These are phyloP conservation scores for Folsomia candida DNA, from an alignment of 2,888 invertebrate genomes.

Conservation along the genomic window DNA sequence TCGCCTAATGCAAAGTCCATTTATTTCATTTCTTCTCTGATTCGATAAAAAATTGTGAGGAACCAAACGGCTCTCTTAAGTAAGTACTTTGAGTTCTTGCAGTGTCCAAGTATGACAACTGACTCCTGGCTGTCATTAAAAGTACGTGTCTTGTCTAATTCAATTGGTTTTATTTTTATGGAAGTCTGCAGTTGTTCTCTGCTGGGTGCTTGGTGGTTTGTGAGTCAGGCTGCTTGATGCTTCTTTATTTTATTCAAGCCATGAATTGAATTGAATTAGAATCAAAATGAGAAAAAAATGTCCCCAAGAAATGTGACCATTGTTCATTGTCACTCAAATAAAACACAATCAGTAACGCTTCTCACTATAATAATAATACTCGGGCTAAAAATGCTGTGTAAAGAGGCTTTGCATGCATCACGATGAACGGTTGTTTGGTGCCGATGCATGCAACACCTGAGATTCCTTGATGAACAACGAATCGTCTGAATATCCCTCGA, in stretches of 20 bases:
- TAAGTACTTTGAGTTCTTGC: too few relatives aligned
- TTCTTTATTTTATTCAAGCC: not conserved
- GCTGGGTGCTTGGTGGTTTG: not conserved
- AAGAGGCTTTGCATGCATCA: too few relatives aligned
- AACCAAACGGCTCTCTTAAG: not conserved
- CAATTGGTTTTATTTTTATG: constrained; percentile 20
- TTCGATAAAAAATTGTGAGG: not conserved
- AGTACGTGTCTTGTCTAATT: constrained; percentile 17
- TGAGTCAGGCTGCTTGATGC: not conserved
- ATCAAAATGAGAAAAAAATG: too few relatives aligned
- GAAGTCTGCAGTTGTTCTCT: constrained; percentile 12
- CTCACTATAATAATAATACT: not conserved
- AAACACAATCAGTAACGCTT: not conserved
- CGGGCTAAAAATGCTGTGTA: too few relatives aligned
- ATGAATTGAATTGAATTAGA: not conserved
- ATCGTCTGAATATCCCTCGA: too few relatives aligned
- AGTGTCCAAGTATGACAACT: not conserved
- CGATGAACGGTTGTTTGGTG: too few relatives aligned
- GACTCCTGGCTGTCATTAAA: constrained; percentile 11
- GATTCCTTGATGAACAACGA: too few relatives aligned
- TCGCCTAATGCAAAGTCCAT: not conserved
- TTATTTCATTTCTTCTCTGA: not conserved
- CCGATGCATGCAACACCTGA: too few relatives aligned
- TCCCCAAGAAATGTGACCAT: not conserved
- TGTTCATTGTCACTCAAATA: not conserved